Evolutionary conservation across 2,888 invertebrate species (phyloP), one percentile per base, ranked within the genome.

Genomic region (Petrophora chlorosata): DNA sequence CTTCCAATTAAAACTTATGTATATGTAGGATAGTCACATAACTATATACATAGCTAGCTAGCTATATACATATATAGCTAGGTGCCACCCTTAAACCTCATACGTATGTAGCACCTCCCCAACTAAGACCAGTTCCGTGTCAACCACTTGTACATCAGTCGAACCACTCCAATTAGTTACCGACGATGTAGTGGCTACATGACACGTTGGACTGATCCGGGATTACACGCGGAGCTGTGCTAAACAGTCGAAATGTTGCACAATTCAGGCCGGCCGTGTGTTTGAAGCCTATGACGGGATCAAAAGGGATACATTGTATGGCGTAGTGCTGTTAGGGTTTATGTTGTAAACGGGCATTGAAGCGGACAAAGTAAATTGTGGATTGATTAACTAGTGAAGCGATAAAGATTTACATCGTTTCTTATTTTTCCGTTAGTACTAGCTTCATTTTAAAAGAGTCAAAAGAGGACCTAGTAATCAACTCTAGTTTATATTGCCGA

Each of bases 281-380:
- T 83, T 85, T 80, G 82, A 81, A 76, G 82, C 82, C 85, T 85
- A 77, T 82, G 81, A 76, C 75, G 73, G 88, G 88, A 89, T 89
- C 85, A 88, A 80, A 81, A 73, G 76, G 76, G 72, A 67, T 48
- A 45, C 47, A 47, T 40, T 52, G 46, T 51, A 39, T 9, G 14
- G 9, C 7, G 9, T 9, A 12, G 19, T 1, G 19, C 5, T 19
- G 19, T 4, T 15, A 16, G 3, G 12, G 30, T 9, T 12, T n/a
- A 26, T 5, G 5, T 9, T 10, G 25, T 26, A 26, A 26, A 26
- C 25, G 5, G 10, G 10, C 12, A 28, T 4, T 10, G 7, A n/a
- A n/a, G n/a, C n/a, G n/a, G n/a, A n/a, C n/a, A n/a, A n/a, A n/a
- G n/a, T n/a, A n/a, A n/a, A n/a, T n/a, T n/a, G n/a, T n/a, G n/a